Base-by-base conservation (phyloP, 2,888 invertebrate species). In the Macrophya alboannulata region DNA sequence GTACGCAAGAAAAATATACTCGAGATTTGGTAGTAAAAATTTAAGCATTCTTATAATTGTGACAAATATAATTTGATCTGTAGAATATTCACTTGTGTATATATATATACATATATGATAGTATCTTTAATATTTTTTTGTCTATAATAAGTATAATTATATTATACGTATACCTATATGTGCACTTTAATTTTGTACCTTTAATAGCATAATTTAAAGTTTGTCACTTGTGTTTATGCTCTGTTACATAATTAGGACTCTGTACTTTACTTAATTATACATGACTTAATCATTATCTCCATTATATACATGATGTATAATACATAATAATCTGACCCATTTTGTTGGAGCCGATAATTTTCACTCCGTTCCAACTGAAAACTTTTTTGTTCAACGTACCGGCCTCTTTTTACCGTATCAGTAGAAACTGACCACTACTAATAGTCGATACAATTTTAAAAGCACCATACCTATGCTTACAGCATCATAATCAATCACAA, bases 171-270 rank as follows among this genome's bases (percentile, higher is more conserved):
- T 40, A 31, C 31, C 31, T 31, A 17, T 81, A 62, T 62, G 43
- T 81, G 81, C 40, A 81, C 40, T 62, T 62, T 40, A 59, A 62
- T 81, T 62, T 81, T 81, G 81, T 62, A 81, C 59, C 59, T 40
- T 81, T 15, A 21, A 62, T n/a, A 81, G 79, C 31, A 40, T 81
- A 62, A 81, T 25, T 43, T 40, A 37, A 43, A 72, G n/a, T 45
- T 43, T 21, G n/a, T 45, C 62, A 43, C 21, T 21, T 81, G 9
- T 43, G 12, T 40, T 81, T 59, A 62, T 40, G 81, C 59, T 10
- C 43, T 62, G 62, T 37, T 51, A 77, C 25, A 55, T 77, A 77
- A n/a, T 74, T 55, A 48, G 21, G 12, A 77, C 51, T 77, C 51
- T 74, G n/a, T 74, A 74, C 43, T 25, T 12, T 45, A 21, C 45